Evolutionary conservation across 2,113 vertebrate species (phyloP), one percentile per base, ranked within the genome.

Genomic region (Oncorhynchus keta): DNA sequence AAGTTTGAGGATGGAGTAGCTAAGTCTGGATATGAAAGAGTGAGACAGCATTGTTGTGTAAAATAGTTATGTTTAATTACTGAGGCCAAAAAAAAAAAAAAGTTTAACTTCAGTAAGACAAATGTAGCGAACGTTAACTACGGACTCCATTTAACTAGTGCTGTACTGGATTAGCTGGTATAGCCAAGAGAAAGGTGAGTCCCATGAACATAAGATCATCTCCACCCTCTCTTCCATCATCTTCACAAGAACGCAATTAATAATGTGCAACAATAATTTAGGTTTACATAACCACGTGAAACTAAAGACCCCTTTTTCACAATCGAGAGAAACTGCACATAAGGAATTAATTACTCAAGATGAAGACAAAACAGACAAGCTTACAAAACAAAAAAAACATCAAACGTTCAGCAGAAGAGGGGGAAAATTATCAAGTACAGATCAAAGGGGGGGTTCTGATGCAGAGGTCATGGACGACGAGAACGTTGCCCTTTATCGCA

Each of bases 221-320:
- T 90, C 90, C 92, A 92, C 91, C 9, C 39, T 45, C 9, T 45
- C 39, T 11, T 9, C 9, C 39, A 45, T 45, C 39, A 91, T 93
- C 91, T 7, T 26, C 70, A 86, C 81, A 74, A 78, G 80, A 83
- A 95, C 93, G 92, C 93, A 94, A 95, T 95, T 91, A 93, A 92
- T 95, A 92, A 91, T 92, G 93, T 93, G 87, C 93, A 94, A 45
- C 39, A 45, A 97, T 96, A 97, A 97, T 95, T 97, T 96, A 97
- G 93, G 95, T 95, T 96, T 95, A 95, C 92, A 57, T 80, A 79
- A 95, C 94, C 92, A 93, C 89, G 88, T 93, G 93, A 94, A 76
- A 39, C 70, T 79, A 72, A 81, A 30, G 8, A 68, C 28, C 82
- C 80, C 5, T 35, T 71, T 71, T 76, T 81, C 76, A 88, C 76